phyloP scores from a whole-genome alignment of 2,113 vertebrate species.

The Semicossyphus pulcher region DNA sequence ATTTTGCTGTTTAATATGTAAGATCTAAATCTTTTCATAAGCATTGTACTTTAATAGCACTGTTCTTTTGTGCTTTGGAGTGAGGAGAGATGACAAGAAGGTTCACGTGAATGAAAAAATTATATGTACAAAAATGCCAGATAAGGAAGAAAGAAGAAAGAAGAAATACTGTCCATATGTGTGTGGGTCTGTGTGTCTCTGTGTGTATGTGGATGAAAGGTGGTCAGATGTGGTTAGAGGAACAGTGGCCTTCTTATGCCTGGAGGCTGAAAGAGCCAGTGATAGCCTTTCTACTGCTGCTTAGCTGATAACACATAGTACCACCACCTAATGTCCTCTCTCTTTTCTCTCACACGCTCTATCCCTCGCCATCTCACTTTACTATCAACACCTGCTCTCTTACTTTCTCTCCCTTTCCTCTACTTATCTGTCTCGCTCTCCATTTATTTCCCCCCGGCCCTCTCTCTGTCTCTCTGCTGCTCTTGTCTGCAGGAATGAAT shows the following conservation, averaged over 20 bases:
- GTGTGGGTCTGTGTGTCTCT: slow-evolving; percentile 8
- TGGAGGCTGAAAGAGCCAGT: slow-evolving; percentile 54
- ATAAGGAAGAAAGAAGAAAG: background rate
- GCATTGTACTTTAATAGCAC: too few species aligned
- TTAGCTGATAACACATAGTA: slow-evolving; percentile 79
- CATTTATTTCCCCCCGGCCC: slow-evolving; percentile 74
- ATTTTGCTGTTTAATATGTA: too few species aligned
- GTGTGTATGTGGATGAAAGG: slow-evolving; percentile 27
- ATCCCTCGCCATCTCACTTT: slow-evolving; percentile 58
- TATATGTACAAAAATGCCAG: background rate
- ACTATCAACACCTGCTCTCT: slow-evolving; percentile 64
- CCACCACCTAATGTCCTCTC: slow-evolving; percentile 69
- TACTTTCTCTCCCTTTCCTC: slow-evolving; percentile 59
- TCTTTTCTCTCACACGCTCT: slow-evolving; percentile 34
- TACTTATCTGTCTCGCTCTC: slow-evolving; percentile 73
- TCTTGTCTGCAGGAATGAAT: slow-evolving; percentile 97
- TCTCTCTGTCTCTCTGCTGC: slow-evolving; percentile 71
- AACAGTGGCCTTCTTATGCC: slow-evolving; percentile 63
- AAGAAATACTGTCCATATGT: slow-evolving; percentile 5
- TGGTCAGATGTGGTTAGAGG: slow-evolving; percentile 74
- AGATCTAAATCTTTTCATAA: too few species aligned
- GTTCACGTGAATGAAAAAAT: background rate
- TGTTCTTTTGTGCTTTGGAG: background rate
- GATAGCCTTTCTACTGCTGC: slow-evolving; percentile 73
- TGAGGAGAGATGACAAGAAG: background rate